Evolutionary conservation across 2,888 invertebrate genomes (phyloP).

Genomic region (Drosophila maculinotata): DNA sequence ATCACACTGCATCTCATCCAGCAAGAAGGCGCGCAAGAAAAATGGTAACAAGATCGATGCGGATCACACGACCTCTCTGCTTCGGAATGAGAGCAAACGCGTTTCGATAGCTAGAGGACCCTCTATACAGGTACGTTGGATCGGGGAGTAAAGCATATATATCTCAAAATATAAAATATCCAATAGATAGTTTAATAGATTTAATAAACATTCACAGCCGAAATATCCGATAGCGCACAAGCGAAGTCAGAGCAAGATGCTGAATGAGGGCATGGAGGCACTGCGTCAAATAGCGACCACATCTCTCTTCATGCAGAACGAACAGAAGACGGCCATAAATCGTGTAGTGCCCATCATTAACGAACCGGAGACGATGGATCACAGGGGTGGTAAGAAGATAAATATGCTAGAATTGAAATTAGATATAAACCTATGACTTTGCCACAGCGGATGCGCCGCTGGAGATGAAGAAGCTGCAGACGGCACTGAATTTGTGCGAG

Average conservation of each 20-base stretch:
- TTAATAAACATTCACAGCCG: too few relatives aligned
- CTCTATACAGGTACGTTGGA: slow-evolving; percentile 74
- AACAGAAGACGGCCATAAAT: slow-evolving; percentile 84
- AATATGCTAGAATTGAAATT: neutral
- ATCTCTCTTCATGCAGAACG: slow-evolving; percentile 85
- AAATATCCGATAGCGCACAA: slow-evolving; percentile 84
- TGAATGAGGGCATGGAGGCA: slow-evolving; percentile 85
- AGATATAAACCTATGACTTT: neutral
- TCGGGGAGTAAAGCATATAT: too few relatives aligned
- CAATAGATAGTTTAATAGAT: too few relatives aligned
- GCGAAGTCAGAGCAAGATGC: slow-evolving; percentile 84
- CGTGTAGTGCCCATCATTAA: slow-evolving; percentile 85
- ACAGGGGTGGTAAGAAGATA: slow-evolving; percentile 47
- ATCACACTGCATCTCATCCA: slow-evolving; percentile 89
- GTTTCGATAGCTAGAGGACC: slow-evolving; percentile 84
- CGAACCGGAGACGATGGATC: slow-evolving; percentile 82
- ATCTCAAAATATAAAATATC: too few relatives aligned
- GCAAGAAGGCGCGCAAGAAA: slow-evolving; percentile 88
- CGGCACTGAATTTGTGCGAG: slow-evolving; percentile 81
- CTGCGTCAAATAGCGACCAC: slow-evolving; percentile 85
- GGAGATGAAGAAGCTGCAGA: slow-evolving; percentile 83
- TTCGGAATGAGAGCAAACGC: slow-evolving; percentile 84
- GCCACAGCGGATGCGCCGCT: slow-evolving; percentile 76
- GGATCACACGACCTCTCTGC: slow-evolving; percentile 85
- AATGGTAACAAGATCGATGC: slow-evolving; percentile 85